phyloP scores from a whole-genome alignment of 2,797 vertebrate species.

The Acanthiza pusilla region DNA sequence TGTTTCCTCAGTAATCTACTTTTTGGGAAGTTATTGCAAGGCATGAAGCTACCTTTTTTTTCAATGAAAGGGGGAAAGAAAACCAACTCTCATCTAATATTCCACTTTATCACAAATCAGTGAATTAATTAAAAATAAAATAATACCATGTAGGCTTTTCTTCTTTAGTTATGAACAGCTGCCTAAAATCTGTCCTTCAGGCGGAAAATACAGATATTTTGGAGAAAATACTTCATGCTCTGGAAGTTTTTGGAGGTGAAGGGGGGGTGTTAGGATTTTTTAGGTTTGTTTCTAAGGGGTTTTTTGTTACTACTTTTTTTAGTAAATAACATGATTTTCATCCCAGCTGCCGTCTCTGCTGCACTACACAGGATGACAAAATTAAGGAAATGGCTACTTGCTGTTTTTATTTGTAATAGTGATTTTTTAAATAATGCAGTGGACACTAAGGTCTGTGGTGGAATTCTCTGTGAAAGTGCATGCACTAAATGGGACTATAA shows the following conservation, averaged over 20 bases:
- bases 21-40: background rate
- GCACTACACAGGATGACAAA: background rate
- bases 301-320: background rate
- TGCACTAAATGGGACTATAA: background rate
- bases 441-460: background rate
- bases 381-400: background rate
- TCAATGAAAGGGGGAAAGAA: background rate
- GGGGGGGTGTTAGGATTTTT: fast-evolving
- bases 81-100: background rate
- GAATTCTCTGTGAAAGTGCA: background rate
- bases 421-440: background rate
- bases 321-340: background rate
- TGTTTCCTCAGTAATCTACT: background rate
- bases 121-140: background rate
- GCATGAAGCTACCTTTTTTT: background rate
- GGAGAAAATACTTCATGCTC: background rate
- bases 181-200: background rate
- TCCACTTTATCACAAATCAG: background rate
- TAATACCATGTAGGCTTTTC: background rate
- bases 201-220: background rate
- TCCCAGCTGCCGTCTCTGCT: background rate
- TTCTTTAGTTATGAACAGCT: background rate
- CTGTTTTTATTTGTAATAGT: background rate
- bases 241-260: background rate
- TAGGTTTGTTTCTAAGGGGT: background rate